Conservation (phyloP, 2,797 vertebrate genomes). For the Anomalospiza imberbis region DNA sequence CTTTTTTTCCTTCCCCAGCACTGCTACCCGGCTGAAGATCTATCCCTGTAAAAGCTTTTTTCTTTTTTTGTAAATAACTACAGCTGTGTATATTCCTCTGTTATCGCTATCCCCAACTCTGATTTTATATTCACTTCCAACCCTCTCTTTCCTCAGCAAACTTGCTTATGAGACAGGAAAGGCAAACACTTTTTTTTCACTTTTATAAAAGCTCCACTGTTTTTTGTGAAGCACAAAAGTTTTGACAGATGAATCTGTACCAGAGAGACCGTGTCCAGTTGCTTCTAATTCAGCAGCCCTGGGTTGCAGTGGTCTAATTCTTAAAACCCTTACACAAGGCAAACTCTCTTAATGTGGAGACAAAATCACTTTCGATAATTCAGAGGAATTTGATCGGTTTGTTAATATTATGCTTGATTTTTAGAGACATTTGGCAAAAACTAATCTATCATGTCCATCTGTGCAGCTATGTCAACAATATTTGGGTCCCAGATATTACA, state of each 20-base stretch:
- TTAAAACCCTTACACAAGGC: background rate
- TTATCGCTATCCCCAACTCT: background rate
- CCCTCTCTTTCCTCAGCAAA: background rate
- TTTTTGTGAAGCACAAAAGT: background rate
- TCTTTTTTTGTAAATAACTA: background rate
- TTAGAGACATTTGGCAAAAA: background rate
- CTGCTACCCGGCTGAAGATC: background rate
- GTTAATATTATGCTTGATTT: background rate
- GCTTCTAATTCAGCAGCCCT: background rate
- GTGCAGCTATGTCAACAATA: background rate
- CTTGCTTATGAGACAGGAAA: background rate
- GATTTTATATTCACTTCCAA: background rate
- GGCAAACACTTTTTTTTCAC: background rate
- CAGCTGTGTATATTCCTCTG: background rate
- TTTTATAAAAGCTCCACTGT: background rate
- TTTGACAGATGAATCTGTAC: background rate
- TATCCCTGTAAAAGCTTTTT: background rate
- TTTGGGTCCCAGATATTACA: background rate
- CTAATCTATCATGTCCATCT: background rate
- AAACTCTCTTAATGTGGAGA: background rate
- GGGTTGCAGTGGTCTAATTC: background rate
- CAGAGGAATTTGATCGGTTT: background rate
- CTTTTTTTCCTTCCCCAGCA: background rate
- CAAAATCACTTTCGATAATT: background rate
- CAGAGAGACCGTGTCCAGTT: accelerated